Evolutionary conservation across 2,888 invertebrate species (phyloP).

Genomic region (Philopedon plagiatum): DNA sequence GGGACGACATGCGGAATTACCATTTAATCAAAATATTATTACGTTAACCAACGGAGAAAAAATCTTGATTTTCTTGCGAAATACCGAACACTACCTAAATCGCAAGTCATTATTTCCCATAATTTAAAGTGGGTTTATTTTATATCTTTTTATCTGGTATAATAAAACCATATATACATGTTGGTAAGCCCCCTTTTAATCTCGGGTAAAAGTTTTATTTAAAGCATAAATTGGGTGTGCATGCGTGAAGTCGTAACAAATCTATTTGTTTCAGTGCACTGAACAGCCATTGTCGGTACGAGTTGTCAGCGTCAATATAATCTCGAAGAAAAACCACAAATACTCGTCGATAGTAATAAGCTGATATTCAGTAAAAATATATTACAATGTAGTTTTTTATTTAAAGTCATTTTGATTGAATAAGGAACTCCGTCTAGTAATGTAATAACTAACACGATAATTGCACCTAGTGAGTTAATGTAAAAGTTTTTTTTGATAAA

Average conservation of each 20-base stretch:
- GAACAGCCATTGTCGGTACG: constrained; percentile 14
- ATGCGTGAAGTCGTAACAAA: constrained; percentile 22
- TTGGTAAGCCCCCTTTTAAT: neutral
- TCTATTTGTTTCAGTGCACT: constrained; percentile 20
- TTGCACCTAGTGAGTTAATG: too few relatives aligned
- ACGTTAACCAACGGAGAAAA: too few relatives aligned
- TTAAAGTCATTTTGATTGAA: too few relatives aligned
- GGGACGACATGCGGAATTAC: too few relatives aligned
- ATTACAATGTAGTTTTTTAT: too few relatives aligned
- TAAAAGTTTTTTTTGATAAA: too few relatives aligned
- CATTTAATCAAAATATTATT: too few relatives aligned
- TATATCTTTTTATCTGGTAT: neutral
- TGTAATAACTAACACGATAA: too few relatives aligned
- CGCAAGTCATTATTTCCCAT: neutral
- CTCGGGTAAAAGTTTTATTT: constrained; percentile 16
- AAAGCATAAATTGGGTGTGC: neutral
- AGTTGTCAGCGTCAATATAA: neutral
- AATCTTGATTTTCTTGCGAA: too few relatives aligned
- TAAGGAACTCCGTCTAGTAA: too few relatives aligned
- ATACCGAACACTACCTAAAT: too few relatives aligned
- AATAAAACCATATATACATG: neutral
- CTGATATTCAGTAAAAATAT: neutral
- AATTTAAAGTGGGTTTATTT: neutral
- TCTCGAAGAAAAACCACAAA: constrained; percentile 1
- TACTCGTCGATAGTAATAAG: neutral